Evolutionary conservation across 1,140 invertebrate genomes (phyloP), one percentile per base, ranked within the genome.

Genomic region (Drosophila erecta): DNA sequence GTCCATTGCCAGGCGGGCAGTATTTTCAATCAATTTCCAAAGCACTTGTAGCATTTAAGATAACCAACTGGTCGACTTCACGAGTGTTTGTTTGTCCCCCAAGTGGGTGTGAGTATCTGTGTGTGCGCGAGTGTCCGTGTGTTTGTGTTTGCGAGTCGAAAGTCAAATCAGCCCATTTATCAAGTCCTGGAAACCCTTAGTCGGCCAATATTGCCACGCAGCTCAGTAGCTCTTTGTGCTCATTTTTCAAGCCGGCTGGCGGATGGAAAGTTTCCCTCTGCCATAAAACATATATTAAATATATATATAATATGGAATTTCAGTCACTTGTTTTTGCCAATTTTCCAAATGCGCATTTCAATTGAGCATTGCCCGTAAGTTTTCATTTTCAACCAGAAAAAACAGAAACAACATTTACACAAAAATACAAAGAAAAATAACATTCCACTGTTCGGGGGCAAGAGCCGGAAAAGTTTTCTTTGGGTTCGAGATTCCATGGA

Each of bases 121-220:
- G 47, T 38, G 30, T 30, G 30, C 30, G 30, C 30, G 30, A 8
- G 30, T 30, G 30, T 8, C 7, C 2, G 17, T 60, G 11, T 65
- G 43, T 64, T 27, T 56, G 59, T 73, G 35, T 69, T 62, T 61
- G 35, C 66, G 66, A 69, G 75, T 51, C 71, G 58, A 61, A 71
- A 75, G 62, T 84, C 56, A 64, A 84, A 79, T 81, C 76, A 67
- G 62, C 51, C 62, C 70, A 81, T 81, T 81, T 81, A 84, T 87
- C 83, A 81, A 78, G 73, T 53, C 67, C 69, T 40, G 24, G 33
- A 22, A 33, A 41, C 60, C 49, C 41, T 54, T 67, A 41, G 56
- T 22, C 30, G 47, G 80, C 50, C 66, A 77, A 86, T 77, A 86
- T 74, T 58, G 66, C 78, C 53, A 53, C 40, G 47, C 74, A 59